Percentiles rank a stretch among this genome's conserved stretches.
Conservation (phyloP, 2,797 vertebrate species). For the Thaleichthys pacificus region DNA sequence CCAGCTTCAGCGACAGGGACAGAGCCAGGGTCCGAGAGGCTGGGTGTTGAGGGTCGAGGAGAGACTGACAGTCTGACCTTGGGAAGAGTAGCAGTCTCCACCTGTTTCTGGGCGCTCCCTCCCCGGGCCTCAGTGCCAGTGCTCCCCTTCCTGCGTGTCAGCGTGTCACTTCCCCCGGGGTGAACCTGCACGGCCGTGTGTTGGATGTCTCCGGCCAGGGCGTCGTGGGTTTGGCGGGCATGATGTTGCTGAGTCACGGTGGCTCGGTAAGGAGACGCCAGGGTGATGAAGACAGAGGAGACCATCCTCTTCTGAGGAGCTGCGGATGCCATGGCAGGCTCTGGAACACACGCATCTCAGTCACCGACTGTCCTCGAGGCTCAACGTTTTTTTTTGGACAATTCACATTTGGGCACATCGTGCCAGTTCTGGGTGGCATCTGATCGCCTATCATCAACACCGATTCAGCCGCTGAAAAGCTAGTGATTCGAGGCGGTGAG, state of each 20-base stretch:
- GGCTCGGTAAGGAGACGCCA: slow-evolving; percentile 79
- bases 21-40: slow-evolving; percentile 24
- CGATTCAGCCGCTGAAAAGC: no score
- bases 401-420: no score
- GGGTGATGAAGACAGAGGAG: slow-evolving; percentile 90
- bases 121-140: slow-evolving; percentile 16
- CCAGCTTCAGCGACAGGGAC: slow-evolving; percentile 13
- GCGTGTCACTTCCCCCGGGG: slow-evolving; percentile 35
- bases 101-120: slow-evolving; percentile 18
- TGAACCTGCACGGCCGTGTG: slow-evolving; percentile 28
- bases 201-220: slow-evolving; percentile 42
- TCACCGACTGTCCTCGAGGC: no score
- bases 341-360: no score
- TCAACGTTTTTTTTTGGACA: no score
- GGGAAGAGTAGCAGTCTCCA: background rate
- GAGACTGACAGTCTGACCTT: background rate
- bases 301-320: slow-evolving; percentile 81
- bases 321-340: slow-evolving; percentile 68
- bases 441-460: no score
- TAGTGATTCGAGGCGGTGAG: no score
- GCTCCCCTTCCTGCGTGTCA: slow-evolving; percentile 37
- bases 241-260: slow-evolving; percentile 65
- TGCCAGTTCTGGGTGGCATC: no score
- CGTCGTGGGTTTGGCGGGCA: slow-evolving; percentile 54
- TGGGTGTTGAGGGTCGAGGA: background rate